A percentile compares a stretch with the other conserved stretches of the same genome.
Conservation (phyloP, 2,888 invertebrate species). For the Allacma fusca region DNA sequence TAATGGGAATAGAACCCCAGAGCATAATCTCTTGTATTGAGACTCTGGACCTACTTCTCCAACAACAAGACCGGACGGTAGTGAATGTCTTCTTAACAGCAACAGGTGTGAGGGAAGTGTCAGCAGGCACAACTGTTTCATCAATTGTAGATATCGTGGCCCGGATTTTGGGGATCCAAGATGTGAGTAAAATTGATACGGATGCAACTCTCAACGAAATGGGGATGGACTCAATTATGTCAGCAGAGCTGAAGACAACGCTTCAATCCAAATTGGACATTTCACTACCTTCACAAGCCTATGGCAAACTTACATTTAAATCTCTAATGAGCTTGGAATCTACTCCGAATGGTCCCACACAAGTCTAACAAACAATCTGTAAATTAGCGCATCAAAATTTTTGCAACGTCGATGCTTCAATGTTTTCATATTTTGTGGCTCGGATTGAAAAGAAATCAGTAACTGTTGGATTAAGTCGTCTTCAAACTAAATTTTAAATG, state of each 20-base stretch:
- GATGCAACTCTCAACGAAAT: conserved; percentile 80
- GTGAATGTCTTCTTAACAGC: conserved; percentile 88
- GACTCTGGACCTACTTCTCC: conserved; percentile 73
- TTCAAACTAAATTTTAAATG: too few species aligned
- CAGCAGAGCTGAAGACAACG: conserved; percentile 93
- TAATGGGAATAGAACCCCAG: conserved; percentile 84
- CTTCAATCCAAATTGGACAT: conserved; percentile 89
- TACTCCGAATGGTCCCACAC: too few species aligned
- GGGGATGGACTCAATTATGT: conserved; percentile 97
- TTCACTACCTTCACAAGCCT: conserved; percentile 83
- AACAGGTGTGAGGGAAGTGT: conserved; percentile 71
- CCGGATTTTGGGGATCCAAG: conserved; percentile 77
- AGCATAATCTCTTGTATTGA: conserved; percentile 82
- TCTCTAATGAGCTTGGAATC: too few species aligned
- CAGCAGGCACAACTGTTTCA: conserved; percentile 34
- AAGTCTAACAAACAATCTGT: too few species aligned
- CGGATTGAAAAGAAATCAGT: too few species aligned
- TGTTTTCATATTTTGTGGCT: too few species aligned
- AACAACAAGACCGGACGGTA: conserved; percentile 71
- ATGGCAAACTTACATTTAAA: conserved; percentile 80
- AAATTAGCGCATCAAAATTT: too few species aligned
- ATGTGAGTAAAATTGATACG: conserved; percentile 76
- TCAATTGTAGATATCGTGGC: conserved; percentile 75
- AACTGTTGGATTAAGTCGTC: too few species aligned
- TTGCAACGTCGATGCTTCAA: too few species aligned